Percentiles rank a stretch among this genome's conserved stretches.
These are phyloP conservation scores for Ceratotherium simum DNA, from an alignment of 2,113 vertebrate species.

Conservation along the genomic window DNA sequence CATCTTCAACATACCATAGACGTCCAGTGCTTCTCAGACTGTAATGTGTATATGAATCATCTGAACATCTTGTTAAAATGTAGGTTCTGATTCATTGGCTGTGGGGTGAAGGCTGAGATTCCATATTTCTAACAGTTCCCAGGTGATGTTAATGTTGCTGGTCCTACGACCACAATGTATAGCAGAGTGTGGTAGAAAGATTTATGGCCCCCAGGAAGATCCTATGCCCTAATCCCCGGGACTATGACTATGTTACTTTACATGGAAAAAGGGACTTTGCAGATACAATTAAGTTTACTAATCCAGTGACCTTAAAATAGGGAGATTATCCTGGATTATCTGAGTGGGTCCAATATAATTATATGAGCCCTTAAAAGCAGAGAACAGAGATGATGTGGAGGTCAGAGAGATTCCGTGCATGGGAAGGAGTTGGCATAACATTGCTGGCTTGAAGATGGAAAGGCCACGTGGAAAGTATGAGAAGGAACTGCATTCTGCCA, in stretches of 20 bases:
- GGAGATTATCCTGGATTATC: background rate
- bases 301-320: conserved; percentile 11
- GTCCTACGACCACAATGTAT: background rate
- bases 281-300: background rate
- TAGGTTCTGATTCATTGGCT: background rate
- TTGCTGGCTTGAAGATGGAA: background rate
- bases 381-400: background rate
- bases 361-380: background rate
- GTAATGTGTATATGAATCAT: background rate
- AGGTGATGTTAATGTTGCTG: background rate
- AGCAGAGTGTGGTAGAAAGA: background rate
- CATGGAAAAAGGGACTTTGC: background rate
- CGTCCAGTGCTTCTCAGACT: background rate
- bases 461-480: background rate
- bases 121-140: conserved; percentile 24
- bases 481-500: background rate
- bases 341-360: background rate
- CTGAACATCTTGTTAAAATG: background rate
- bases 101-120: background rate
- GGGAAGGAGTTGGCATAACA: background rate
- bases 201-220: background rate
- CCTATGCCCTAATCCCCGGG: background rate
- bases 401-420: background rate
- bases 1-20: background rate
- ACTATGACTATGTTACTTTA: background rate